These are phyloP conservation scores for Madoqua kirkii DNA, from an alignment of 2,113 vertebrate genomes.

Conservation along the genomic window DNA sequence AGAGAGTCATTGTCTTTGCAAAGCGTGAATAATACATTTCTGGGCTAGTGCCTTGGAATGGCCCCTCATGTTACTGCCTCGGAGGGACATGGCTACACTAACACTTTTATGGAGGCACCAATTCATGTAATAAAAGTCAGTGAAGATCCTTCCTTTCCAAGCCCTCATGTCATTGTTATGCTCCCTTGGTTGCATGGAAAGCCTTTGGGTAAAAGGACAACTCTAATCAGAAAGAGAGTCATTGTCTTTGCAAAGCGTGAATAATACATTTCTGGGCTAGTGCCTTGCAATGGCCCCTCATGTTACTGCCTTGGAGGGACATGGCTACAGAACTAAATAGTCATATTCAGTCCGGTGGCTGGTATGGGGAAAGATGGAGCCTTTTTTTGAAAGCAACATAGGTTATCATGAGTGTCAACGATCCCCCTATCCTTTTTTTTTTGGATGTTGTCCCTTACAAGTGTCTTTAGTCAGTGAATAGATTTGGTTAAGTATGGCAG, in stretches of 20 bases:
- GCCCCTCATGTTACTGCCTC: neutral
- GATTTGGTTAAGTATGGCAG: neutral
- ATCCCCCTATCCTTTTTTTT: neutral
- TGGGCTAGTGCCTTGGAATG: neutral
- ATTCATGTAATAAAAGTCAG: conserved; percentile 54
- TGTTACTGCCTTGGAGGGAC: neutral
- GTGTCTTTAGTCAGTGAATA: neutral
- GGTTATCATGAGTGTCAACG: neutral
- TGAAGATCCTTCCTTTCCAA: conserved; percentile 49
- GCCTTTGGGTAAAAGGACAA: conserved; percentile 38
- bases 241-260: conserved; percentile 29
- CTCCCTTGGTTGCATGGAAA: neutral
- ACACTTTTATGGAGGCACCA: conserved; percentile 47
- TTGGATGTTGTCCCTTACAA: neutral
- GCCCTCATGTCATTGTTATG: conserved; percentile 12
- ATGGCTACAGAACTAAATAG: neutral
- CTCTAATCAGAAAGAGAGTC: conserved; percentile 40
- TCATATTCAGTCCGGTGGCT: neutral
- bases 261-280: conserved; percentile 31
- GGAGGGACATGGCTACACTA: no score
- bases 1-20: conserved; percentile 26
- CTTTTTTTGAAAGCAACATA: conserved; percentile 12
- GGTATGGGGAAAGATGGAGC: neutral
- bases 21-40: conserved; percentile 28
- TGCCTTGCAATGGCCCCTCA: neutral